A percentile compares a stretch with the other conserved stretches of the same genome.
phyloP scores from a whole-genome alignment of 2,797 vertebrate genomes.

The Lycodopsis pacificus region DNA sequence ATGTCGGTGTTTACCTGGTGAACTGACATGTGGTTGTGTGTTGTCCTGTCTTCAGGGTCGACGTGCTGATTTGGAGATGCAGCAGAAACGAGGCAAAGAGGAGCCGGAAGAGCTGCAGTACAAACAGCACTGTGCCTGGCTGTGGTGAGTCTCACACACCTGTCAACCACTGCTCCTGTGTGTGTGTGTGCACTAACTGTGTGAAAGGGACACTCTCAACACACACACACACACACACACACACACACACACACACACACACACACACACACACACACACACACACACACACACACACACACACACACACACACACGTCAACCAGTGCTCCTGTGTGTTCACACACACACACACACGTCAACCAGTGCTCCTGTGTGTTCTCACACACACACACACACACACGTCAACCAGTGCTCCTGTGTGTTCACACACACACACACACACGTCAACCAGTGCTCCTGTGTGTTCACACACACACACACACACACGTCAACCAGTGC shows the following conservation, averaged over 20 bases:
- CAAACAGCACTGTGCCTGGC: conserved; percentile 91
- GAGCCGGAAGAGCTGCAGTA: conserved; percentile 89
- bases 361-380: too few relatives aligned
- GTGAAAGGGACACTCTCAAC: too few relatives aligned
- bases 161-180: not conserved
- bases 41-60: conserved; percentile 84
- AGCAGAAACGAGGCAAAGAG: conserved; percentile 90
- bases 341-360: not conserved
- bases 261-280: too few relatives aligned
- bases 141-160: conserved; percentile 87
- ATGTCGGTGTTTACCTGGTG: not conserved
- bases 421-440: too few relatives aligned
- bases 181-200: too few relatives aligned
- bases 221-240: not conserved
- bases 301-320: not conserved
- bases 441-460: too few relatives aligned
- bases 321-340: not conserved
- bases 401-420: too few relatives aligned
- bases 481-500: too few relatives aligned
- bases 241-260: too few relatives aligned
- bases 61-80: conserved; percentile 92
- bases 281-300: not conserved
- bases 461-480: too few relatives aligned
- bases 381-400: too few relatives aligned
- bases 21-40: not conserved